Evolutionary conservation across 2,113 vertebrate species (phyloP), one percentile per base, ranked within the genome.

Genomic region (Puffinus mauretanicus): DNA sequence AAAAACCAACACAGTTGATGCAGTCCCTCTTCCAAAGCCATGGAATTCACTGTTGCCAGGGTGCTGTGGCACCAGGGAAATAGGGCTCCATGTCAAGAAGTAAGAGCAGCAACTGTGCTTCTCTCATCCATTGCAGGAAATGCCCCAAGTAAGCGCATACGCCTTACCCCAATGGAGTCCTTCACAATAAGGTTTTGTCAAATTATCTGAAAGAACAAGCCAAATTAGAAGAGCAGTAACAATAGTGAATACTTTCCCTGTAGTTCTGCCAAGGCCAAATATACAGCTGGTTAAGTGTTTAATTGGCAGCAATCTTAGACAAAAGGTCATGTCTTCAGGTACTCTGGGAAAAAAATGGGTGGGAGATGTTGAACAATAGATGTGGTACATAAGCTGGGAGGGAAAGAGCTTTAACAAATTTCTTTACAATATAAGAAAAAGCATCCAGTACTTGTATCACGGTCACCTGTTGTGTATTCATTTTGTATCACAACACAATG

Each of bases 201-300:
- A 71, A 52, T 61, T 58, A 70, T 46, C 72, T 72, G 85, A 25
- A 75, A 67, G 95, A 82, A 51, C 78, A 91, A 75, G 62, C 73
- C 60, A 66, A 57, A 5, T 2, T 34, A 86, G 77, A 83, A 85
- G 80, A 94, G 91, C 47, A 16, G 86, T n/a, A 87, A 96, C 93
- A 96, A 93, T 85, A 86, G 82, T 11, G 49, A 87, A 71, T 65
- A 17, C 89, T 96, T 89, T 58, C 81, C 94, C 77, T 94, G 88
- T 44, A 80, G 57, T 34, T 44, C 81, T 90, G 95, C 87, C 94
- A 82, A 93, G 91, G 93, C 70, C 90, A 91, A 70, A 21, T 30
- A 1, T 30, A 17, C 90, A 96, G 93, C 90, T 96, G 93, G 13
- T 72, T 44, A 85, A 94, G 78, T 42, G 82, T 65, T 96, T 90